phyloP scores from a whole-genome alignment of 2,888 invertebrate genomes.

The Meiosimyza platycephala region DNA sequence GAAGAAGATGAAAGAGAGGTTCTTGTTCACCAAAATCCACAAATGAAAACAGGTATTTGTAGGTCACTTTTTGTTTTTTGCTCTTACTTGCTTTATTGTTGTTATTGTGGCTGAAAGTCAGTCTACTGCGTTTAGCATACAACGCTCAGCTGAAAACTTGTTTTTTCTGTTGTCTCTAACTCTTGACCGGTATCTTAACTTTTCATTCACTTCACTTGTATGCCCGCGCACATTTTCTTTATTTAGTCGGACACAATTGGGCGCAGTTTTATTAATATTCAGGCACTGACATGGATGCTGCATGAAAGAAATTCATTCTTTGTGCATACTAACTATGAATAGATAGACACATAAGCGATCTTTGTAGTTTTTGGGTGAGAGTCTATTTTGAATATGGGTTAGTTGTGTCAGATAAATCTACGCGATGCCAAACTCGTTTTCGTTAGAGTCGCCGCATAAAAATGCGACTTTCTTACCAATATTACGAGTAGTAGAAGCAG shows the following conservation, averaged over 20 bases:
- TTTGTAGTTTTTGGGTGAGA: conserved; percentile 41
- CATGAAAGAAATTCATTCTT: conserved; percentile 37
- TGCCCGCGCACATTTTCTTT: background rate
- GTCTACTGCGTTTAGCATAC: conserved; percentile 42
- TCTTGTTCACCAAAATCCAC: conserved; percentile 27
- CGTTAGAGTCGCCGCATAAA: conserved; percentile 35
- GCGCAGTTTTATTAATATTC: conserved; percentile 9
- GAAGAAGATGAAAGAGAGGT: conserved; percentile 7
- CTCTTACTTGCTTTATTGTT: conserved; percentile 33
- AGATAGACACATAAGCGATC: conserved; percentile 4
- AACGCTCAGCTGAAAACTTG: conserved; percentile 42
- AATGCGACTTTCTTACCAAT: conserved; percentile 11
- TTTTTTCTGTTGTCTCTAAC: conserved; percentile 43
- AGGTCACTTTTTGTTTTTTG: conserved; percentile 59
- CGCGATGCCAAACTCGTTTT: conserved; percentile 46
- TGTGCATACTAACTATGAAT: background rate
- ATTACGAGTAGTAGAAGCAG: background rate
- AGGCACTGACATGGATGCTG: conserved; percentile 20
- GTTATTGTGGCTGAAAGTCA: conserved; percentile 13
- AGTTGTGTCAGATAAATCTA: conserved; percentile 42
- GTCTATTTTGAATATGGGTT: conserved; percentile 62
- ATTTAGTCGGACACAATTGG: conserved; percentile 18
- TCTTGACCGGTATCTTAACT: conserved; percentile 37
- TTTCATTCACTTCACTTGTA: conserved; percentile 26
- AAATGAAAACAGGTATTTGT: conserved; percentile 61